phyloP scores from a whole-genome alignment of 2,888 invertebrate genomes.

The Aromia moschata region DNA sequence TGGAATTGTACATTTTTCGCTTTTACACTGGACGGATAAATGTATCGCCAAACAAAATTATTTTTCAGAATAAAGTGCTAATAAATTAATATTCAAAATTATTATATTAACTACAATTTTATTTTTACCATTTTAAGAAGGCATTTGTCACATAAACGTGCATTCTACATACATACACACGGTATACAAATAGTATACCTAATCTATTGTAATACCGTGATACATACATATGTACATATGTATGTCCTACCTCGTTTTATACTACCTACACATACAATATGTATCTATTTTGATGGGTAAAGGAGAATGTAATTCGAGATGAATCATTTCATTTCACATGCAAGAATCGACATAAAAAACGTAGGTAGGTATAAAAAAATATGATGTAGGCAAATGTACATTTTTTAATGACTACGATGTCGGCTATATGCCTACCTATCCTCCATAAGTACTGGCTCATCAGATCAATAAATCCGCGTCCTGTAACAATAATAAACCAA shows the following conservation, averaged over 20 bases:
- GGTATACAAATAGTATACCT: too few species aligned
- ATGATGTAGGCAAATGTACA: not conserved
- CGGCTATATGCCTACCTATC: too few species aligned
- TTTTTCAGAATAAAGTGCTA: slow-evolving; percentile 3
- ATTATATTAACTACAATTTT: not conserved
- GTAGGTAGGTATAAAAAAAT: not conserved
- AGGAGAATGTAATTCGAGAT: not conserved
- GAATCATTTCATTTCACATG: not conserved
- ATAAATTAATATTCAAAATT: slow-evolving; percentile 6
- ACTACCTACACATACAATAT: too few species aligned
- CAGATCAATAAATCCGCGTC: too few species aligned
- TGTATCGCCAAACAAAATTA: slow-evolving; percentile 10
- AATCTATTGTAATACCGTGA: too few species aligned
- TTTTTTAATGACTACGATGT: not conserved
- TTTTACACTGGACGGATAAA: slow-evolving; percentile 3
- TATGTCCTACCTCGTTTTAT: too few species aligned
- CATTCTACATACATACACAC: too few species aligned
- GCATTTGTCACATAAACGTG: too few species aligned
- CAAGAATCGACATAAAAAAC: not conserved
- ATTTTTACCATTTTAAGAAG: not conserved
- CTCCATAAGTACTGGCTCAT: too few species aligned
- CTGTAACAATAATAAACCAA: too few species aligned
- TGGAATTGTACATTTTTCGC: not conserved
- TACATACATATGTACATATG: too few species aligned
- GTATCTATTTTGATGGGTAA: not conserved